These are phyloP conservation scores for Gadus macrocephalus DNA, from an alignment of 2,113 vertebrate species.

Conservation along the genomic window DNA sequence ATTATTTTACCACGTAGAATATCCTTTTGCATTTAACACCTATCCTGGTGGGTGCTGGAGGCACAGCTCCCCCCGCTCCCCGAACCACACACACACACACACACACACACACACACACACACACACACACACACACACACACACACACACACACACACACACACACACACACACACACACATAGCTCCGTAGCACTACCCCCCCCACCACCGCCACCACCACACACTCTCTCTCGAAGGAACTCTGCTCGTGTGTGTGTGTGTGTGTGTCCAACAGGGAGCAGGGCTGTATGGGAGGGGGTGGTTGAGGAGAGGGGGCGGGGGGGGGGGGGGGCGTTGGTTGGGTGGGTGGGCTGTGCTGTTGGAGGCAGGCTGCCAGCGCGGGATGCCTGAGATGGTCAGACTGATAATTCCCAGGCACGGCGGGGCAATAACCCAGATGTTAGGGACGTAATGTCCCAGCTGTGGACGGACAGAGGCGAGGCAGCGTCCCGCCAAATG, in stretches of 20 bases:
- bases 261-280: conserved; percentile 2
- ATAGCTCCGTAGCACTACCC: conserved; percentile 51
- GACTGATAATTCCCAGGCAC: conserved; percentile 97
- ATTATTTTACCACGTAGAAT: conserved; percentile 57
- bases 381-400: conserved; percentile 90
- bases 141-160: too few relatives aligned
- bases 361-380: conserved; percentile 68
- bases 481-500: conserved; percentile 80
- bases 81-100: conserved; percentile 31
- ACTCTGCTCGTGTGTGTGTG: background rate
- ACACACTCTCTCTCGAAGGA: conserved; percentile 19
- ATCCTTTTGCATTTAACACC: conserved; percentile 73
- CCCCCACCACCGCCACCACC: conserved; percentile 52
- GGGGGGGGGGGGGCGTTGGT: conserved; percentile 51
- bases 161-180: conserved; percentile 26
- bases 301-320: background rate
- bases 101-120: conserved; percentile 38
- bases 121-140: conserved; percentile 31
- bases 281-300: background rate
- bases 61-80: conserved; percentile 21
- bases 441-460: conserved; percentile 90
- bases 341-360: conserved; percentile 57
- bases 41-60: conserved; percentile 64
- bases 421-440: conserved; percentile 98
- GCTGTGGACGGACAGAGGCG: conserved; percentile 88